A percentile compares a stretch with the other conserved stretches of the same genome.
Conservation (phyloP, 2,797 vertebrate species). For the Neostethus bicornis region DNA sequence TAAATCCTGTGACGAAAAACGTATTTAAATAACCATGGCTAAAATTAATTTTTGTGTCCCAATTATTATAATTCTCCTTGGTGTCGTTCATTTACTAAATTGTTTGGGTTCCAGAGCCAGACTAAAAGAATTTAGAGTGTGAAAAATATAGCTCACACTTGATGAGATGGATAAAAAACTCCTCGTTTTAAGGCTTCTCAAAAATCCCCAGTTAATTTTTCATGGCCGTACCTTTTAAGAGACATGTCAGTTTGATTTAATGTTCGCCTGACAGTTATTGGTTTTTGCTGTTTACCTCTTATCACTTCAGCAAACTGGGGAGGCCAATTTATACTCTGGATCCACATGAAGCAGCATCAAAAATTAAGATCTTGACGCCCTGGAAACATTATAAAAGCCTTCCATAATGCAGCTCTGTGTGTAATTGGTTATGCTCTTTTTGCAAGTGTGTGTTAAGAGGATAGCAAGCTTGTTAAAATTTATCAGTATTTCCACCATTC, state of each 20-base stretch:
- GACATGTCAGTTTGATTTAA: conserved; percentile 79
- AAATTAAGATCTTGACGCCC: conserved; percentile 77
- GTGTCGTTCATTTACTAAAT: conserved; percentile 12
- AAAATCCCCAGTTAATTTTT: conserved; percentile 75
- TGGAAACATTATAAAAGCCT: conserved; percentile 76
- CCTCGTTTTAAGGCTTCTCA: conserved; percentile 56
- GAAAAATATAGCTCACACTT: conserved; percentile 52
- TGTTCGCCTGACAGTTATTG: conserved; percentile 79
- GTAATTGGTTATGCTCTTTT: conserved; percentile 69
- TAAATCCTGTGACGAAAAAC: conserved; percentile 5
- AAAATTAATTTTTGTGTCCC: conserved; percentile 18
- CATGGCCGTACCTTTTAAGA: conserved; percentile 76
- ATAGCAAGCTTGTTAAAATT: conserved; percentile 55
- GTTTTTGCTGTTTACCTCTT: conserved; percentile 81
- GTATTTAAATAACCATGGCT: conserved; percentile 2
- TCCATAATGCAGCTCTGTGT: conserved; percentile 65
- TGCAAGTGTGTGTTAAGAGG: conserved; percentile 41
- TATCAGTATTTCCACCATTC: conserved; percentile 58
- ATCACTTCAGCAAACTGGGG: conserved; percentile 73
- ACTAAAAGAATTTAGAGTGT: conserved; percentile 32
- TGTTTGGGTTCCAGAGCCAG: conserved; percentile 34
- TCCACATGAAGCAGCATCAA: conserved; percentile 73
- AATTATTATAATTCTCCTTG: conserved; percentile 14
- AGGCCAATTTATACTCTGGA: conserved; percentile 72
- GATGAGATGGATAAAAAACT: conserved; percentile 39